Percentiles rank a stretch among this genome's conserved stretches.
These are phyloP conservation scores for Ammospiza nelsoni DNA, from an alignment of 2,113 vertebrate genomes.

Conservation along the genomic window DNA sequence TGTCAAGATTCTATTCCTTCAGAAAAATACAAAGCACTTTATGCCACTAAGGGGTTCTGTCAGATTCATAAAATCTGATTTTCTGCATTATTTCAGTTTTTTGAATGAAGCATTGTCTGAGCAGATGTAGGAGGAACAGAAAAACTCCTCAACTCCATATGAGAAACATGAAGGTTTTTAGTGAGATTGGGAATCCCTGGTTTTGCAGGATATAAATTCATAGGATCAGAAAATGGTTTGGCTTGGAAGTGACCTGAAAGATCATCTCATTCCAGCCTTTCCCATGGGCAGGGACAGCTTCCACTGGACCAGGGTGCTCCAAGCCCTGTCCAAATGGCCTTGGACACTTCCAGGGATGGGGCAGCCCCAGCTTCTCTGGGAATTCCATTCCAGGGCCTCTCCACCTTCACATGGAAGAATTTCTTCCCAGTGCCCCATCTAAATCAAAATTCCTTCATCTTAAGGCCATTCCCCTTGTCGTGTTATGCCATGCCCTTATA, in stretches of 20 bases:
- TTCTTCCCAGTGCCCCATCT: background rate
- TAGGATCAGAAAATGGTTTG: background rate
- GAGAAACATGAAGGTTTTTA: background rate
- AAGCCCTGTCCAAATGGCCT: background rate
- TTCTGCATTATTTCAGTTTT: background rate
- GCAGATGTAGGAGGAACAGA: background rate
- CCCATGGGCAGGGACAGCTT: background rate
- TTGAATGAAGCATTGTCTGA: background rate
- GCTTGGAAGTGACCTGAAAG: background rate
- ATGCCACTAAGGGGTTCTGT: background rate
- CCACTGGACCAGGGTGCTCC: rapidly evolving
- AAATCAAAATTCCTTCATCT: background rate
- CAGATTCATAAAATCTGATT: background rate
- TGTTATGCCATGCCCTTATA: background rate
- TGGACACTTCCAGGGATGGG: background rate
- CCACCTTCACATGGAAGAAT: background rate
- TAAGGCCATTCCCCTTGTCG: background rate
- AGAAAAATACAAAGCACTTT: background rate
- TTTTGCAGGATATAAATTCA: background rate
- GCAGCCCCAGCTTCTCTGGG: background rate
- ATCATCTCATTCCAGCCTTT: background rate
- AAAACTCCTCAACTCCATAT: rapidly evolving
- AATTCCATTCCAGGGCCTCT: background rate
- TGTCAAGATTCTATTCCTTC: background rate
- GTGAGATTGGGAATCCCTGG: background rate